Evolutionary conservation across 1,140 invertebrate species (phyloP).

Genomic region (Halotydeus destructor): DNA sequence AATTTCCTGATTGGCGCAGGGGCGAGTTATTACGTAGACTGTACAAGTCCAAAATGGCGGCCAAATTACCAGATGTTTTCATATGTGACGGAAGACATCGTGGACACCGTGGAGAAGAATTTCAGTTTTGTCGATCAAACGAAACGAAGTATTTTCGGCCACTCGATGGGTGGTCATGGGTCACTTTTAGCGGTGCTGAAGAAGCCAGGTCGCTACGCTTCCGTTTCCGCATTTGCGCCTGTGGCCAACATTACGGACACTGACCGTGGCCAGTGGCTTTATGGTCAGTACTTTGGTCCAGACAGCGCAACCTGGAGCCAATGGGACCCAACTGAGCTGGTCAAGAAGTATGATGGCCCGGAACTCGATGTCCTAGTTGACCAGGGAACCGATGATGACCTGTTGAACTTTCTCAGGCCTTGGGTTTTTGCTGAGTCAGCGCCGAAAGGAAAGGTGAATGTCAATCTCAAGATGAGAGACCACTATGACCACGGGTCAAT

Average conservation of each 20-base stretch:
- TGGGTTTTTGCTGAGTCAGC: too few species aligned
- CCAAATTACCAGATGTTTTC: conserved; percentile 89
- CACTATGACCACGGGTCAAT: too few species aligned
- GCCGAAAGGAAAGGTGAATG: too few species aligned
- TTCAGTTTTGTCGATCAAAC: conserved; percentile 10
- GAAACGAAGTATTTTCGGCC: conserved; percentile 14
- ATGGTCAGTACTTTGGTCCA: too few species aligned
- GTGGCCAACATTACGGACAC: conserved; percentile 69
- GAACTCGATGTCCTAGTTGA: too few species aligned
- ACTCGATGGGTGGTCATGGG: conserved; percentile 91
- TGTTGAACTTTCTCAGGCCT: too few species aligned
- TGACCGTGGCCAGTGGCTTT: too few species aligned
- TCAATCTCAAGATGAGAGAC: too few species aligned
- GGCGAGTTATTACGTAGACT: conserved; percentile 90
- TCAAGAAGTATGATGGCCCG: too few species aligned
- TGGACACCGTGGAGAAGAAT: conserved; percentile 14
- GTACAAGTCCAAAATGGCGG: conserved; percentile 70
- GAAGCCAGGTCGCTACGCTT: conserved; percentile 69
- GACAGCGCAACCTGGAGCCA: too few species aligned
- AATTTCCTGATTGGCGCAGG: conserved; percentile 81
- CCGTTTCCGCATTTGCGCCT: conserved; percentile 88
- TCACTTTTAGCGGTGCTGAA: conserved; percentile 74
- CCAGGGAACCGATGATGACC: too few species aligned
- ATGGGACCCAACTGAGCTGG: too few species aligned
- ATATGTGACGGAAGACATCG: conserved; percentile 65